Percentiles rank a stretch among this genome's conserved stretches.
phyloP scores from a whole-genome alignment of 2,888 invertebrate species.

The Ophioninae sp. region DNA sequence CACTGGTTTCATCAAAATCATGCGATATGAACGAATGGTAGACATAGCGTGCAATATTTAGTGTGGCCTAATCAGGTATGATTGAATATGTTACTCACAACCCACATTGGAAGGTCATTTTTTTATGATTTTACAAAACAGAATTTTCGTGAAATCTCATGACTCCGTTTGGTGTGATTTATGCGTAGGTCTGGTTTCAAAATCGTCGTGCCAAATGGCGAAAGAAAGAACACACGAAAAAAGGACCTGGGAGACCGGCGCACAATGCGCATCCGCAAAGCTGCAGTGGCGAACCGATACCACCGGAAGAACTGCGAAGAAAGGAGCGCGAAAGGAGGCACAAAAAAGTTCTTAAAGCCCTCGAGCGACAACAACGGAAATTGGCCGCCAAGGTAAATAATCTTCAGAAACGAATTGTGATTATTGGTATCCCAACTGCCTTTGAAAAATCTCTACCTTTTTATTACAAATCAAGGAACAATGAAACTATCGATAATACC shows the following conservation, averaged over 20 bases:
- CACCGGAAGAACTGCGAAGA: slow-evolving; percentile 92
- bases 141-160: not conserved
- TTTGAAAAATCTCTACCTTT: not conserved
- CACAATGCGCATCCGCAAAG: slow-evolving; percentile 99
- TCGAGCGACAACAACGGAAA: slow-evolving; percentile 95
- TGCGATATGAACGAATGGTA: too few species aligned
- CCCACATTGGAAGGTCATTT: not conserved
- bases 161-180: not conserved
- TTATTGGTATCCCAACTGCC: not conserved
- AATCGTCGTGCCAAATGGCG: slow-evolving; percentile 99
- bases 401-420: not conserved
- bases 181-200: slow-evolving; percentile 98
- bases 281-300: slow-evolving; percentile 98
- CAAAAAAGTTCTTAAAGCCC: slow-evolving; percentile 95
- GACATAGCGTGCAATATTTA: too few species aligned
- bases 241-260: slow-evolving; percentile 98
- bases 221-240: slow-evolving; percentile 99
- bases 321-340: slow-evolving; percentile 93
- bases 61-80: not conserved
- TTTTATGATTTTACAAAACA: not conserved
- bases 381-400: slow-evolving; percentile 88
- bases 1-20: too few species aligned
- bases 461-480: not conserved
- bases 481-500: not conserved
- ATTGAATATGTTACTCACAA: not conserved